Percentiles rank a stretch among this genome's conserved stretches.
These are phyloP conservation scores for Florisuga fusca DNA, from an alignment of 2,797 vertebrate species.

Conservation along the genomic window DNA sequence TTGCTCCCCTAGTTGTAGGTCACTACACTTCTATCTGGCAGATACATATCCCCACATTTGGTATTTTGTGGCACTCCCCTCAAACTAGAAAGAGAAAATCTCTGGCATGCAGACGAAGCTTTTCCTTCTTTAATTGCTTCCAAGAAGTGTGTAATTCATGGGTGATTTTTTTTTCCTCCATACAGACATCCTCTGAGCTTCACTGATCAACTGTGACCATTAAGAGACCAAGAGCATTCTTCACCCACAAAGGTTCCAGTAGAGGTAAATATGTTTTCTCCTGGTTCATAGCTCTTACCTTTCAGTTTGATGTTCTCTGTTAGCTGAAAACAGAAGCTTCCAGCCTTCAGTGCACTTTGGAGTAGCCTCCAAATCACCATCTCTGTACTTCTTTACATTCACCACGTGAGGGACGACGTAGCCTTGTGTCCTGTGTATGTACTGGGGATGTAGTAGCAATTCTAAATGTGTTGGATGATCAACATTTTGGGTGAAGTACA, in stretches of 20 bases:
- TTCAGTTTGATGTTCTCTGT: neutral
- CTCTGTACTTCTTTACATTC: neutral
- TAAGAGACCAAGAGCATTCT: neutral
- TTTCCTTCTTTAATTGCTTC: neutral
- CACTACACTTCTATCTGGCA: neutral
- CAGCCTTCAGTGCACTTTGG: accelerated
- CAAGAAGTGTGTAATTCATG: neutral
- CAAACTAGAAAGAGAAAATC: neutral
- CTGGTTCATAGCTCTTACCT: neutral
- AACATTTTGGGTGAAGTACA: neutral
- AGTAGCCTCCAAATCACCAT: neutral
- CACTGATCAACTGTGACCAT: neutral
- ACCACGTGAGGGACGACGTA: neutral
- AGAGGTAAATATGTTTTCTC: neutral
- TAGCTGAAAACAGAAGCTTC: neutral
- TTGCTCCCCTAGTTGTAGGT: neutral
- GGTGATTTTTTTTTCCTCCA: neutral
- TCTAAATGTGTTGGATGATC: neutral
- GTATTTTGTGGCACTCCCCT: neutral
- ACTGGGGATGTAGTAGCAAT: neutral
- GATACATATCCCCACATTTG: neutral
- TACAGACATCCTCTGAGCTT: neutral
- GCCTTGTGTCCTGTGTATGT: neutral
- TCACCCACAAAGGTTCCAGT: neutral
- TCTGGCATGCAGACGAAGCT: neutral